Evolutionary conservation across 2,888 invertebrate genomes (phyloP).

Genomic region (Chrysina gloriosa): DNA sequence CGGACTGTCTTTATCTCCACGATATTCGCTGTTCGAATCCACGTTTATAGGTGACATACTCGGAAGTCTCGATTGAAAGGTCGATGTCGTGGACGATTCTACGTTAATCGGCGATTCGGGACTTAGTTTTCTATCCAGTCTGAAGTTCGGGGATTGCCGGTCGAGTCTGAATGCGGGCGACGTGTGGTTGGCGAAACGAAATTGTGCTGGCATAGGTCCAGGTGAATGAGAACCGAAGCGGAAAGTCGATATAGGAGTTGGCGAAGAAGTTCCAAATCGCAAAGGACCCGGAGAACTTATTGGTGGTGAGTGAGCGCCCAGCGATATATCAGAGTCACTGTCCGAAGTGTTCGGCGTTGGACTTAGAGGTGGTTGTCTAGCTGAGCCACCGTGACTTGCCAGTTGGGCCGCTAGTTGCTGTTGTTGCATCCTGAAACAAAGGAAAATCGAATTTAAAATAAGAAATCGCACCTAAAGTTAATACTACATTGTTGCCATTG

Average conservation of each 20-base stretch:
- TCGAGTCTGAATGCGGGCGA: constrained; percentile 52
- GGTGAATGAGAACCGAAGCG: constrained; percentile 65
- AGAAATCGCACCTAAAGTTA: no score
- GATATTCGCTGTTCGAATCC: constrained; percentile 51
- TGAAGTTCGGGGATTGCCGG: constrained; percentile 50
- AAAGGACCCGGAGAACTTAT: constrained; percentile 61
- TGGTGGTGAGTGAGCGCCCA: constrained; percentile 64
- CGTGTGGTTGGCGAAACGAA: constrained; percentile 61
- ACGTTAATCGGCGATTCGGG: constrained; percentile 57
- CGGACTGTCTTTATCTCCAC: constrained; percentile 54
- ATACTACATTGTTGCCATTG: no score
- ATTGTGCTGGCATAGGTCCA: constrained; percentile 65
- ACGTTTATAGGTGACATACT: constrained; percentile 49
- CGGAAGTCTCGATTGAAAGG: constrained; percentile 28
- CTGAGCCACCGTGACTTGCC: constrained; percentile 59
- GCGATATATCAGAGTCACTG: constrained; percentile 65
- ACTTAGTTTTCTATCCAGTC: constrained; percentile 52
- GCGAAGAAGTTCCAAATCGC: constrained; percentile 57
- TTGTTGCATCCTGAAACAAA: constrained; percentile 63
- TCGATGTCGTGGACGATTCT: constrained; percentile 43
- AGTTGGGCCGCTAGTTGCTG: constrained; percentile 63
- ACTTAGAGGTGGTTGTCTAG: constrained; percentile 59
- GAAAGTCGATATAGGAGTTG: constrained; percentile 60
- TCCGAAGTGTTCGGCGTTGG: constrained; percentile 63
- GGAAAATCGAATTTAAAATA: neutral